Evolutionary conservation across 2,888 invertebrate genomes (phyloP).

Genomic region (Phlogophora meticulosa): DNA sequence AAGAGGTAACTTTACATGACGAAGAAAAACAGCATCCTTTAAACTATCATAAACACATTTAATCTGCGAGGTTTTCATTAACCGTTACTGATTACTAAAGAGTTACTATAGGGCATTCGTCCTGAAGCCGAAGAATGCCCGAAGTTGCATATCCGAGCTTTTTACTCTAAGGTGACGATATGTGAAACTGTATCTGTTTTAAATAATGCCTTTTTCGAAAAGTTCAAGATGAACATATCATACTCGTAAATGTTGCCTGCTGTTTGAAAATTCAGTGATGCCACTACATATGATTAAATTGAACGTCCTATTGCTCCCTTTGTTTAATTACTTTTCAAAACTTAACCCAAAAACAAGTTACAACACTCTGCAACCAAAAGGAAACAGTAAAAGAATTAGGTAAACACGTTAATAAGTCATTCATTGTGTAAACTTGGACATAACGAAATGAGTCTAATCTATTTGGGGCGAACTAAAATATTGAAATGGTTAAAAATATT

Average conservation of each 20-base stretch:
- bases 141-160: no score
- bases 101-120: no score
- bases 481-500: constrained; percentile 59
- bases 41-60: no score
- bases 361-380: constrained; percentile 21
- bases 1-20: no score
- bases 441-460: constrained; percentile 53
- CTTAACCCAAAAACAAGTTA: constrained; percentile 19
- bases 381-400: constrained; percentile 48
- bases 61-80: no score
- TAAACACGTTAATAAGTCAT: constrained; percentile 55
- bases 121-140: no score
- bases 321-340: constrained; percentile 10
- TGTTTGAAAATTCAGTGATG: constrained; percentile 32
- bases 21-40: no score
- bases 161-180: no score
- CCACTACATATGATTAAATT: constrained; percentile 14
- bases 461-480: constrained; percentile 60
- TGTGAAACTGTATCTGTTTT: no score
- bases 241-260: constrained; percentile 29
- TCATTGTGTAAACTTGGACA: constrained; percentile 55
- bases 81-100: no score
- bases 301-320: constrained; percentile 20
- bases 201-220: no score
- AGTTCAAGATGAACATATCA: not conserved